A percentile compares a stretch with the other conserved stretches of the same genome.
These are phyloP conservation scores for Carassius auratus DNA, from an alignment of 2,113 vertebrate species.

Conservation along the genomic window DNA sequence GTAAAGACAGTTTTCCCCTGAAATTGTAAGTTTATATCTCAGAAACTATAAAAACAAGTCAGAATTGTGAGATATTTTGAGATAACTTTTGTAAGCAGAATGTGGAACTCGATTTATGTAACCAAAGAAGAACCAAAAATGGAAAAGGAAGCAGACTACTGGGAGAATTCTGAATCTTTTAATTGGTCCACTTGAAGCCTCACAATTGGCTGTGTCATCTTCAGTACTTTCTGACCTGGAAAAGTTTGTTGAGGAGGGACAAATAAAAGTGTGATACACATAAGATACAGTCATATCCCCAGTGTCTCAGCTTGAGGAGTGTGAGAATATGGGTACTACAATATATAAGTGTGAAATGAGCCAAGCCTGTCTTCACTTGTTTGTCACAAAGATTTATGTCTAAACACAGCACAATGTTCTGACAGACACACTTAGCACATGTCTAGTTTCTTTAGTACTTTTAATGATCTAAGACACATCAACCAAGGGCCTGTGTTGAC, in stretches of 20 bases:
- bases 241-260: constrained; percentile 38
- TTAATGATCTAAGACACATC: not conserved
- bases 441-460: not conserved
- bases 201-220: constrained; percentile 18
- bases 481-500: not conserved
- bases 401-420: not conserved
- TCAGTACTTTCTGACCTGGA: constrained; percentile 21
- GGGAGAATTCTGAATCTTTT: not conserved
- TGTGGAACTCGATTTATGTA: not conserved
- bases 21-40: not conserved
- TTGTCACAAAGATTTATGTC: constrained; percentile 33
- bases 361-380: constrained; percentile 38
- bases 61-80: not conserved
- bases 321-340: constrained; percentile 36
- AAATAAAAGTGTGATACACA: constrained; percentile 27
- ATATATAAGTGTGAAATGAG: constrained; percentile 34
- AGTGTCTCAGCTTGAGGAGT: constrained; percentile 26
- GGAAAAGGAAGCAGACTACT: not conserved
- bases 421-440: constrained; percentile 3
- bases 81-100: constrained; percentile 31
- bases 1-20: not conserved
- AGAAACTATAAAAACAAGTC: not conserved
- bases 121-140: not conserved
- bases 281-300: constrained; percentile 7
- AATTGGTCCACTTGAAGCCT: constrained; percentile 21